Conservation (phyloP, 1,140 invertebrate species). For the Scaptomyza hsui region DNA sequence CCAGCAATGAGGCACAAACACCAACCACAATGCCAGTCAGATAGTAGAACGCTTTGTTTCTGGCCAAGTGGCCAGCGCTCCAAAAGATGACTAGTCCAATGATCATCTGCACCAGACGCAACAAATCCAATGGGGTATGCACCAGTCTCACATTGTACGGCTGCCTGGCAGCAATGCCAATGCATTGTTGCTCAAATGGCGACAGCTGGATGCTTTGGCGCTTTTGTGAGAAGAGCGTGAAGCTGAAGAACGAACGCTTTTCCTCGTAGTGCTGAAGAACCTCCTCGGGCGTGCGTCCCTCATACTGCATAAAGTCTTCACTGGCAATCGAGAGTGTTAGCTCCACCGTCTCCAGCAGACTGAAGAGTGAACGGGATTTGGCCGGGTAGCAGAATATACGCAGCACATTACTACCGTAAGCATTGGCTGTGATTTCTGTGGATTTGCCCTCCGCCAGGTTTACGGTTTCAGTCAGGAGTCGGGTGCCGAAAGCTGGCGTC, state of each 20-base stretch:
- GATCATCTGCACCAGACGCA: constrained; percentile 86
- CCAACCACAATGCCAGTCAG: constrained; percentile 91
- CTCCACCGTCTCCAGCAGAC: constrained; percentile 86
- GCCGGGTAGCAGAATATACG: constrained; percentile 86
- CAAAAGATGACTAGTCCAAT: constrained; percentile 88
- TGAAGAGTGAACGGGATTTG: constrained; percentile 85
- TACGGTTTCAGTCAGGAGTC: constrained; percentile 14
- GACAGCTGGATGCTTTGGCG: constrained; percentile 88
- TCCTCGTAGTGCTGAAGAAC: constrained; percentile 88
- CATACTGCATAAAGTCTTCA: constrained; percentile 88
- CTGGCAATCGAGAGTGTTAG: constrained; percentile 86
- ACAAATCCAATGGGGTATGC: constrained; percentile 87
- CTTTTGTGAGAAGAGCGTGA: constrained; percentile 88
- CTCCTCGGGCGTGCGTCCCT: constrained; percentile 87
- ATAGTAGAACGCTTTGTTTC: constrained; percentile 94
- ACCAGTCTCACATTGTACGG: constrained; percentile 85
- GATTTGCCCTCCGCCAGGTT: constrained; percentile 41
- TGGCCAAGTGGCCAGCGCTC: constrained; percentile 87
- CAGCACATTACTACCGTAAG: constrained; percentile 34
- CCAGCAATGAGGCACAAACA: constrained; percentile 91
- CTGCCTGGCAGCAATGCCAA: constrained; percentile 89
- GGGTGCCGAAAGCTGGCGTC: neutral
- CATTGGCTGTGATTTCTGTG: constrained; percentile 33
- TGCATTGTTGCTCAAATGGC: constrained; percentile 90
- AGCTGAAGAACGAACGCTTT: constrained; percentile 88